Evolutionary conservation across 2,113 vertebrate species (phyloP).

Genomic region (Capricornis sumatraensis): DNA sequence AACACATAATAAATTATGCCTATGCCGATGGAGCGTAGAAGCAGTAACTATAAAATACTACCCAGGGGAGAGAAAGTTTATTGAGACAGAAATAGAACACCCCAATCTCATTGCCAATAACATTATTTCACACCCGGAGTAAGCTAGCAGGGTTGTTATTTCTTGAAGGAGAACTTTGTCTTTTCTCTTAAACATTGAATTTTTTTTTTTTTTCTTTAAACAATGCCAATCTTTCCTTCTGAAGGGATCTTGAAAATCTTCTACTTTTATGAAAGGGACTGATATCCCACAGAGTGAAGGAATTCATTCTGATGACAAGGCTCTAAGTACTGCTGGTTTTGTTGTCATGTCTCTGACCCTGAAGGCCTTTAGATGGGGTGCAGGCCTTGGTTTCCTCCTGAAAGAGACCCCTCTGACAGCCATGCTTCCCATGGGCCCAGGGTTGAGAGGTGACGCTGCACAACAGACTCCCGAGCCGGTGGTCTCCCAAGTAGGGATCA

Average conservation of each 20-base stretch:
- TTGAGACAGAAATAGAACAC: slow-evolving; percentile 42
- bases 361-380: not conserved
- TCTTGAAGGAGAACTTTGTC: slow-evolving; percentile 37
- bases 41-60: slow-evolving; percentile 56
- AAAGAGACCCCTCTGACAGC: not conserved
- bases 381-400: not conserved
- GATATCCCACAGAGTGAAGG: not conserved
- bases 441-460: not conserved
- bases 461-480: not conserved
- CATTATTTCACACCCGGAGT: slow-evolving; percentile 9
- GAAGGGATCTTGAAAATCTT: not conserved
- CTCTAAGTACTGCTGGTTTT: not conserved
- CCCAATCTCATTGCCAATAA: slow-evolving; percentile 24
- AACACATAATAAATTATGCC: slow-evolving; percentile 67
- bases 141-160: slow-evolving; percentile 6
- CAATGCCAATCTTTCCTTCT: not conserved
- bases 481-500: not conserved
- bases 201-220: not conserved
- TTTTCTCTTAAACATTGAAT: slow-evolving; percentile 14
- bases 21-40: slow-evolving; percentile 48
- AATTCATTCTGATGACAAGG: not conserved
- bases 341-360: not conserved
- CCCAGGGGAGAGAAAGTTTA: slow-evolving; percentile 51
- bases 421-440: accelerated
- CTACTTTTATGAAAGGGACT: not conserved